These are phyloP conservation scores for Hyposoter dolosus DNA, from an alignment of 2,888 invertebrate genomes.

Conservation along the genomic window DNA sequence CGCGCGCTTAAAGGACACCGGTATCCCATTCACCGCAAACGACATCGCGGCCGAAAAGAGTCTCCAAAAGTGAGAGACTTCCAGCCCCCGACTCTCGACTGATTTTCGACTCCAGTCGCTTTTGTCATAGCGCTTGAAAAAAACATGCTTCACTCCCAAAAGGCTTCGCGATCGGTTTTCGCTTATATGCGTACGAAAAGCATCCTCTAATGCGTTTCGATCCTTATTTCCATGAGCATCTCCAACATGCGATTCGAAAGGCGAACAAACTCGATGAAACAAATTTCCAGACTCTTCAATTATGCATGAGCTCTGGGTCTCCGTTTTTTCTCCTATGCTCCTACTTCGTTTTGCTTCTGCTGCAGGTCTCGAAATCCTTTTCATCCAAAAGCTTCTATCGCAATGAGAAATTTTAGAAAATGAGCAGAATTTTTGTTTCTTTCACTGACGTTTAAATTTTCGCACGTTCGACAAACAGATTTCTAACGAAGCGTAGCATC, in stretches of 20 bases:
- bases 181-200: constrained; percentile 19
- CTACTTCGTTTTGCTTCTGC: neutral
- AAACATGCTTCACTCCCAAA: constrained; percentile 48
- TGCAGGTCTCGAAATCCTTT: neutral
- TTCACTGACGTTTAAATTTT: neutral
- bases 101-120: neutral
- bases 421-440: neutral
- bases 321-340: constrained; percentile 1
- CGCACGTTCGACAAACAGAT: too few relatives aligned
- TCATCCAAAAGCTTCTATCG: constrained; percentile 10
- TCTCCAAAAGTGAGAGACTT: constrained; percentile 29
- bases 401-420: neutral
- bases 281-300: constrained; percentile 71
- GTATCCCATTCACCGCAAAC: constrained; percentile 6
- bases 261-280: constrained; percentile 55
- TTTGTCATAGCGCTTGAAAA: constrained; percentile 31
- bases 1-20: constrained; percentile 37
- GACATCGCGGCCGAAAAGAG: constrained; percentile 36
- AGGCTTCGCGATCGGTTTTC: constrained; percentile 68
- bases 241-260: constrained; percentile 33
- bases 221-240: constrained; percentile 45
- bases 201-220: neutral
- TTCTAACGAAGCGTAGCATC: neutral
- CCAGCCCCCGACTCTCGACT: neutral
- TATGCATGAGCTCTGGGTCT: constrained; percentile 66